Base-by-base conservation (phyloP, 2,797 vertebrate species). In the Pseudochaenichthys georgianus region DNA sequence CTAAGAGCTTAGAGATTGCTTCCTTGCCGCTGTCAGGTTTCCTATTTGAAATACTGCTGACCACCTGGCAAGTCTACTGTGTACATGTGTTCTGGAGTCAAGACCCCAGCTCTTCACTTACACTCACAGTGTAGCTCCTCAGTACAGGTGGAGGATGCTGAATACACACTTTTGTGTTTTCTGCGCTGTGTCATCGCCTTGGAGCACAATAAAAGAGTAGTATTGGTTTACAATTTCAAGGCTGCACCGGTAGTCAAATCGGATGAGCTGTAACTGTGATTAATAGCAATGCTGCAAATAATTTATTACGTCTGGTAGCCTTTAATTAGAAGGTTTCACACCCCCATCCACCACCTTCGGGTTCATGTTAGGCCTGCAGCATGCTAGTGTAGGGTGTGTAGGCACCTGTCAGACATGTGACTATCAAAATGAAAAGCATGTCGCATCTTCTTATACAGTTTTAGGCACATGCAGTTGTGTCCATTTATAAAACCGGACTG, bases 281-380 rank as follows among this genome's bases (percentile, higher is more conserved):
- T 1, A 1, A 53, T 16, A 42, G 42, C 34, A 9, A 17, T 65
- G 42, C 50, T 57, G 31, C 62, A 48, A 53, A 38, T 67, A 21
- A 48, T 64, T 72, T 58, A 66, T 81, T 65, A 64, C 66, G 79
- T 75, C 66, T 79, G 75, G 48, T 67, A 47, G 69, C 16, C 48
- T 77, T 31, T 78, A 73, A 80, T 80, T 78, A 76, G 62, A 55
- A 4, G 19, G 60, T 80, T 66, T 75, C 57, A 71, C 65, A 78
- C 59, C 41, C 41, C 54, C 7, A 17, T 45, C 48, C 46, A 69
- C 63, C 41, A 48, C 45, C 71, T 76, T 58, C 48, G 61, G 57
- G 62, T 78, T 66, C 31, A 51, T 11, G 50, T 58, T 43, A 76
- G 47, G 46, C 63, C 66, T 46, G 53, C 19, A 19, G 19, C 34